These are phyloP conservation scores for Dascyllus trimaculatus DNA, from an alignment of 2,113 vertebrate genomes.

Conservation along the genomic window DNA sequence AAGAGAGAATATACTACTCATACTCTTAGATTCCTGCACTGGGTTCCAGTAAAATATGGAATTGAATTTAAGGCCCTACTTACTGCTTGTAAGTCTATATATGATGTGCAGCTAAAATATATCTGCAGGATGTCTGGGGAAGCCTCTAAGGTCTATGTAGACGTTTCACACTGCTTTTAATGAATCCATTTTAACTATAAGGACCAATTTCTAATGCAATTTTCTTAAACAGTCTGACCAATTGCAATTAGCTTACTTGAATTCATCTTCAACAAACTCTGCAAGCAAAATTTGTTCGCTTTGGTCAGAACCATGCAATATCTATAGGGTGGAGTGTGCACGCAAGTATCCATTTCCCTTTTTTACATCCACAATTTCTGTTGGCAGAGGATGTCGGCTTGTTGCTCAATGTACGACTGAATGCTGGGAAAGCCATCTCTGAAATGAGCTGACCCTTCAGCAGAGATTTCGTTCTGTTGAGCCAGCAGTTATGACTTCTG, in stretches of 20 bases:
- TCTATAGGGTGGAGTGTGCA: conserved; percentile 37
- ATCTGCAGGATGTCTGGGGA: too few relatives aligned
- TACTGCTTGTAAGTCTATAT: too few relatives aligned
- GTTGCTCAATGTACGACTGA: conserved; percentile 70
- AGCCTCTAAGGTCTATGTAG: too few relatives aligned
- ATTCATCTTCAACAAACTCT: background rate
- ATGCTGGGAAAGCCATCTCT: conserved; percentile 32
- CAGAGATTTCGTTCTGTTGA: conserved; percentile 58
- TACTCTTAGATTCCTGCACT: too few relatives aligned
- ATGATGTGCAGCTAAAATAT: too few relatives aligned
- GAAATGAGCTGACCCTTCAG: conserved; percentile 33
- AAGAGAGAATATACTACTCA: too few relatives aligned
- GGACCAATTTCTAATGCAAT: too few relatives aligned
- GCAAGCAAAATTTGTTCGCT: background rate
- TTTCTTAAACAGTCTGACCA: too few relatives aligned
- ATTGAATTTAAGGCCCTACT: too few relatives aligned
- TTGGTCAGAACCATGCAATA: conserved; percentile 18
- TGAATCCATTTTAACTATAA: too few relatives aligned
- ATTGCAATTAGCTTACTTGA: background rate
- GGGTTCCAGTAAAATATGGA: too few relatives aligned
- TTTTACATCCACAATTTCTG: conserved; percentile 75
- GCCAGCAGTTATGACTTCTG: conserved; percentile 53
- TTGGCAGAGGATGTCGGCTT: conserved; percentile 60
- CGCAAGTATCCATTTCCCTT: conserved; percentile 69
- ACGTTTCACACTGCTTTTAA: too few relatives aligned